Evolutionary conservation across 2,113 vertebrate species (phyloP).

Genomic region (Paradoxurus hermaphroditus): DNA sequence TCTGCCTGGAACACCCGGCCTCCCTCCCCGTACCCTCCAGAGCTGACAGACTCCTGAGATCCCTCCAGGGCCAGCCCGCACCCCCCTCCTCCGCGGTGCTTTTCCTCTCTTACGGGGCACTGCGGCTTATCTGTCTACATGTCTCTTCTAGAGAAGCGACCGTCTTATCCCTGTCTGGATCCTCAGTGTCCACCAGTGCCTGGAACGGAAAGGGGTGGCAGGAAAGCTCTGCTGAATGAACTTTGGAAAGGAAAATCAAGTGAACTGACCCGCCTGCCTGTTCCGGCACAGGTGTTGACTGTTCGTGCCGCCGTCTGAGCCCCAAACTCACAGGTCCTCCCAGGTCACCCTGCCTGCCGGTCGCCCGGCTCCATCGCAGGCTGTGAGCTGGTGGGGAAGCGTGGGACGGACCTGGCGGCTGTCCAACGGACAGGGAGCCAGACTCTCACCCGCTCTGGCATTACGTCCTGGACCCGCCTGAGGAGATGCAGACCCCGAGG

Average conservation of each 20-base stretch:
- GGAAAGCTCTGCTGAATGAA: neutral
- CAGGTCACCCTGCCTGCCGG: neutral
- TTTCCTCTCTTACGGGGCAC: neutral
- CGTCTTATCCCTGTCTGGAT: neutral
- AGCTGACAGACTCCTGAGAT: neutral
- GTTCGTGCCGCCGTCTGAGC: neutral
- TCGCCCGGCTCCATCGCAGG: neutral
- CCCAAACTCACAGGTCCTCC: neutral
- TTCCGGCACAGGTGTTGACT: neutral
- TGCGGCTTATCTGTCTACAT: neutral
- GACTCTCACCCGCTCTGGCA: neutral
- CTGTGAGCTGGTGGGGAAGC: neutral
- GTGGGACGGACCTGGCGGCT: rapidly evolving
- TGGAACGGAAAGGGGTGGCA: neutral
- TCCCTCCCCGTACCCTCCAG: neutral
- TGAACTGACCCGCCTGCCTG: neutral
- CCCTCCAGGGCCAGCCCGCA: neutral
- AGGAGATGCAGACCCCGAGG: neutral
- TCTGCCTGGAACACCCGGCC: neutral
- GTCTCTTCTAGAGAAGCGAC: neutral
- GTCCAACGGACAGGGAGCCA: rapidly evolving
- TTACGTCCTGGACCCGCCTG: neutral
- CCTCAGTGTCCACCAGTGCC: neutral
- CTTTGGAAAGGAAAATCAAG: neutral
- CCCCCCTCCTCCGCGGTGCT: rapidly evolving